Conservation (phyloP, 2,888 invertebrate species). For the Tribolium freemani region DNA sequence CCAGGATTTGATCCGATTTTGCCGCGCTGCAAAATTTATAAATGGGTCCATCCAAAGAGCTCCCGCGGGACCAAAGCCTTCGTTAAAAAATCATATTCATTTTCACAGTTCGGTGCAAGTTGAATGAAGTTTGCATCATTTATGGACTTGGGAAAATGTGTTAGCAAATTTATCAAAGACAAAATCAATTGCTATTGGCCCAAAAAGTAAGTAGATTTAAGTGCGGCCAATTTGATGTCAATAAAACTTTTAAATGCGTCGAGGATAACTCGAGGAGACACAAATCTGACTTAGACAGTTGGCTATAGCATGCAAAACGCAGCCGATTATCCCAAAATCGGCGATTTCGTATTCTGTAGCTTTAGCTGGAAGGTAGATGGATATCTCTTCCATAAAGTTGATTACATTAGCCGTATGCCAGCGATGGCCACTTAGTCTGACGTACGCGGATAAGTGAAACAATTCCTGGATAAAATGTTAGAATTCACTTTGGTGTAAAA, state of each 20-base stretch:
- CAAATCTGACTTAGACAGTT: conserved; percentile 52
- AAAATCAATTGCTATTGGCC: too few species aligned
- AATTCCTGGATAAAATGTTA: conserved; percentile 30
- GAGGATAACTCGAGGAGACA: conserved; percentile 48
- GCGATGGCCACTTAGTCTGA: conserved; percentile 53
- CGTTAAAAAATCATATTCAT: conserved; percentile 31
- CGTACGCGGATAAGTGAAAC: conserved; percentile 49
- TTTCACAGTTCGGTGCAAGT: conserved; percentile 27
- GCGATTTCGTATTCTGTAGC: conserved; percentile 54
- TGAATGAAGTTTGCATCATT: conserved; percentile 24
- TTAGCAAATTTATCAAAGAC: not conserved
- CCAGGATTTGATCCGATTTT: not conserved
- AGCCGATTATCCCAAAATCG: conserved; percentile 54
- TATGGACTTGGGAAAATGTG: not conserved
- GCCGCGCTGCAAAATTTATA: conserved; percentile 1
- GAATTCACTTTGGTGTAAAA: conserved; percentile 31
- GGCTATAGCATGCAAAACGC: conserved; percentile 50
- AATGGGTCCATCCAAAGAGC: conserved; percentile 17
- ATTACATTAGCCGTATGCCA: conserved; percentile 54
- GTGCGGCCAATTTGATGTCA: conserved; percentile 41
- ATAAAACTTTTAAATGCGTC: conserved; percentile 48
- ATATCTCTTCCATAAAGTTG: conserved; percentile 56
- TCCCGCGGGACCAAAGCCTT: not conserved
- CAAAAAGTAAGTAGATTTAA: conserved; percentile 11
- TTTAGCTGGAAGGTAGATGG: conserved; percentile 52